Percentiles rank a stretch among this genome's conserved stretches.
phyloP scores from a whole-genome alignment of 1,140 invertebrate species.

The Drosophila lini region DNA sequence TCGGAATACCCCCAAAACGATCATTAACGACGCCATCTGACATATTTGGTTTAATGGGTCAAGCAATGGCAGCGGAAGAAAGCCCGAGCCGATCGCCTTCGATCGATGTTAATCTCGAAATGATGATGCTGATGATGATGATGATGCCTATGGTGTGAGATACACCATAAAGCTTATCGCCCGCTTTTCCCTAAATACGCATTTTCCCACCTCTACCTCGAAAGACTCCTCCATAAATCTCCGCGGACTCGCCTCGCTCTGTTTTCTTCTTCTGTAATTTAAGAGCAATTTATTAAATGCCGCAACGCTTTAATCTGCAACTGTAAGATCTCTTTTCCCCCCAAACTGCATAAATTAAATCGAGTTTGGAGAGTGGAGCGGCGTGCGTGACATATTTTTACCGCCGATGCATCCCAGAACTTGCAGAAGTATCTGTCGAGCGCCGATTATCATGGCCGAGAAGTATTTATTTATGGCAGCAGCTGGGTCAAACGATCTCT shows the following conservation, averaged over 20 bases:
- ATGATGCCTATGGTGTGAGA: constrained; percentile 25
- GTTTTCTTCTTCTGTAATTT: constrained; percentile 63
- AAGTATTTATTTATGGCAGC: constrained; percentile 64
- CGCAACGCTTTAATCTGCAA: constrained; percentile 66
- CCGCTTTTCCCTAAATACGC: constrained; percentile 32
- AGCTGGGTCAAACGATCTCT: constrained; percentile 52
- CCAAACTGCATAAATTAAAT: constrained; percentile 80
- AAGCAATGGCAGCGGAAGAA: constrained; percentile 27
- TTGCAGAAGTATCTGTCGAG: constrained; percentile 26
- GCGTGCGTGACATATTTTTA: constrained; percentile 61
- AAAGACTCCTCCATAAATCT: constrained; percentile 40
- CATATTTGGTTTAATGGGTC: constrained; percentile 76
- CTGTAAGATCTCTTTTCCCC: constrained; percentile 49
- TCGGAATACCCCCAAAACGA: constrained; percentile 36
- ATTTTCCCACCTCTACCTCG: constrained; percentile 23
- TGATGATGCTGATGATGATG: constrained; percentile 15
- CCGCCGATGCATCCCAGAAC: constrained; percentile 29
- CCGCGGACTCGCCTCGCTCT: background rate
- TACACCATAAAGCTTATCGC: constrained; percentile 45
- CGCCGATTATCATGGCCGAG: constrained; percentile 57
- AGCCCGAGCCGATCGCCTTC: constrained; percentile 3
- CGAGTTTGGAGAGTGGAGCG: constrained; percentile 22
- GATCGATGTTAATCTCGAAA: constrained; percentile 34
- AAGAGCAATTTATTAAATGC: constrained; percentile 78
- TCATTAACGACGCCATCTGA: constrained; percentile 68